These are phyloP conservation scores for Lipophrys pholis DNA, from an alignment of 2,113 vertebrate genomes.

Conservation along the genomic window DNA sequence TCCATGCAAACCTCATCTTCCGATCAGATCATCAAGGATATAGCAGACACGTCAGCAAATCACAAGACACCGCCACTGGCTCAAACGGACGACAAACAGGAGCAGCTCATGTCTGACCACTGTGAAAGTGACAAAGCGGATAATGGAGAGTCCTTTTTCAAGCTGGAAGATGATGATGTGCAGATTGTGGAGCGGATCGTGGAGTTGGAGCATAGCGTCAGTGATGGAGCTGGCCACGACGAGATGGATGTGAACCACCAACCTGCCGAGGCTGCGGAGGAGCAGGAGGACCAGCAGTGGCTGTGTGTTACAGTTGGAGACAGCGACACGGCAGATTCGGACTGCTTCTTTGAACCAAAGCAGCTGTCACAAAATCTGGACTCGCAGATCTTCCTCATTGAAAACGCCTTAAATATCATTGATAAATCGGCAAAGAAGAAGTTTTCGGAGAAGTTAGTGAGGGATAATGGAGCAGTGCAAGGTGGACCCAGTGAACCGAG, in stretches of 20 bases:
- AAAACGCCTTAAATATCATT: slow-evolving; percentile 71
- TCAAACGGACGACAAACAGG: slow-evolving; percentile 33
- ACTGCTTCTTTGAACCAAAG: slow-evolving; percentile 69
- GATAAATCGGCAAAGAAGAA: slow-evolving; percentile 54
- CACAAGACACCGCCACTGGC: neutral
- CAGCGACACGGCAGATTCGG: slow-evolving; percentile 44
- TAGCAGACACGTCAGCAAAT: slow-evolving; percentile 22
- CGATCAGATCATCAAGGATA: slow-evolving; percentile 47
- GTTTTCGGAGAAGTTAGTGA: slow-evolving; percentile 34
- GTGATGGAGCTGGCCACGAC: slow-evolving; percentile 3
- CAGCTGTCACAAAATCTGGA: slow-evolving; percentile 59
- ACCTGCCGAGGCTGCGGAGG: slow-evolving; percentile 33
- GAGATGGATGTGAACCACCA: slow-evolving; percentile 39
- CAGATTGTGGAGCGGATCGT: slow-evolving; percentile 56
- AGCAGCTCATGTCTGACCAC: slow-evolving; percentile 19
- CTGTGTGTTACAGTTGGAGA: slow-evolving; percentile 48
- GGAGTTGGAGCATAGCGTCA: slow-evolving; percentile 21
- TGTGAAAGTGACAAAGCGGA: slow-evolving; percentile 17
- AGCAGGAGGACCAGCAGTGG: slow-evolving; percentile 69
- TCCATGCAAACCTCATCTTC: slow-evolving; percentile 38
- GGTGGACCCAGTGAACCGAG: slow-evolving; percentile 48
- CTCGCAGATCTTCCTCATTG: slow-evolving; percentile 71
- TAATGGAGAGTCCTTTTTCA: slow-evolving; percentile 52
- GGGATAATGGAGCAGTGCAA: slow-evolving; percentile 34
- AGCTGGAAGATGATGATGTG: slow-evolving; percentile 70